phyloP scores from a whole-genome alignment of 2,113 vertebrate species.

The Anarrhichthys ocellatus region DNA sequence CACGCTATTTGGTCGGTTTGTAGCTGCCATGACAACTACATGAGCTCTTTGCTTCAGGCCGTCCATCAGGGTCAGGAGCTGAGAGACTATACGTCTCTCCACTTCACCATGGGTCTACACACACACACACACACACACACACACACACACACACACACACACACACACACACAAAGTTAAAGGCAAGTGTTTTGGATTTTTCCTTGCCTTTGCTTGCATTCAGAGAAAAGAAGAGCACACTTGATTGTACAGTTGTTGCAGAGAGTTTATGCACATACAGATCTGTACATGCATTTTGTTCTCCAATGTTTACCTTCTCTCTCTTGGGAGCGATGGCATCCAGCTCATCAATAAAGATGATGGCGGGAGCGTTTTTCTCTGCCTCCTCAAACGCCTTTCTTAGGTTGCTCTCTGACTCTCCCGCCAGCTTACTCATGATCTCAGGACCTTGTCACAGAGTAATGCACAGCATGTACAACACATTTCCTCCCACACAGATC shows the following conservation, averaged over 20 bases:
- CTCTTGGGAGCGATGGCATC: slow-evolving; percentile 97
- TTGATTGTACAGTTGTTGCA: not conserved
- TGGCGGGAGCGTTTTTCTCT: slow-evolving; percentile 95
- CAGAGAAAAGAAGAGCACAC: not conserved
- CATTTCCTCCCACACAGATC: not conserved
- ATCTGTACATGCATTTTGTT: not conserved
- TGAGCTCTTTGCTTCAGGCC: slow-evolving; percentile 95
- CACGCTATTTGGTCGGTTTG: slow-evolving; percentile 96
- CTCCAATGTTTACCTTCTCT: slow-evolving; percentile 88
- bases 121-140: slow-evolving; percentile 16
- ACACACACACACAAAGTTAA: slow-evolving; percentile 17
- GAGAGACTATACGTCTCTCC: slow-evolving; percentile 95
- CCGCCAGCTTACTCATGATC: slow-evolving; percentile 97
- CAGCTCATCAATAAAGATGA: slow-evolving; percentile 97
- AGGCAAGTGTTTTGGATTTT: not conserved
- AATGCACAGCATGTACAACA: not conserved
- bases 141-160: slow-evolving; percentile 23
- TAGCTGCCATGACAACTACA: slow-evolving; percentile 96
- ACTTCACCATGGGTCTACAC: slow-evolving; percentile 94
- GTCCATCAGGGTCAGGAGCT: slow-evolving; percentile 96
- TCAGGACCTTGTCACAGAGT: slow-evolving; percentile 87
- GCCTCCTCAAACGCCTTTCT: slow-evolving; percentile 97
- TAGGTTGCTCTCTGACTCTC: slow-evolving; percentile 95
- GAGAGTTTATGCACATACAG: not conserved
- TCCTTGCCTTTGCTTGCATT: not conserved